phyloP scores from a whole-genome alignment of 2,797 vertebrate species.

The Tauraco hartlaubi region DNA sequence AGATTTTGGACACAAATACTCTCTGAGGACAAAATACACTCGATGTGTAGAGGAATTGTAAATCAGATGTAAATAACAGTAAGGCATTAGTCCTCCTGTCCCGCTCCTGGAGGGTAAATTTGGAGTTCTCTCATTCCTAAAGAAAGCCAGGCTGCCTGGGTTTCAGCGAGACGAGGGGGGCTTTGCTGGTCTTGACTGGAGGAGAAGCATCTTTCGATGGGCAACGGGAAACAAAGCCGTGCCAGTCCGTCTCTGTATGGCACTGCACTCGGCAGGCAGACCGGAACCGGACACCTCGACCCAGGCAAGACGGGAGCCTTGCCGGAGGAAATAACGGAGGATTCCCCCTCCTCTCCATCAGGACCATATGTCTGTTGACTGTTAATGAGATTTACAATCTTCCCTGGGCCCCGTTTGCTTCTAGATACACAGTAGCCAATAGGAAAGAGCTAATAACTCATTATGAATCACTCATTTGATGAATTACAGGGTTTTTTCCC shows the following conservation, averaged over 20 bases:
- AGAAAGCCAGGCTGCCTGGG: not conserved
- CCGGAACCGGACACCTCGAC: not conserved
- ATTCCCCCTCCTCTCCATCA: not conserved
- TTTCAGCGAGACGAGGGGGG: not conserved
- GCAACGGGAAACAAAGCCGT: not conserved
- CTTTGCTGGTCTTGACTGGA: not conserved
- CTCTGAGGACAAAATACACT: not conserved
- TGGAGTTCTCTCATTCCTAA: not conserved
- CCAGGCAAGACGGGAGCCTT: not conserved
- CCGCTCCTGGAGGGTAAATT: not conserved
- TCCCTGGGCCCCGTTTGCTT: not conserved
- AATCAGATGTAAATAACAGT: not conserved
- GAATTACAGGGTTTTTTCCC: not conserved
- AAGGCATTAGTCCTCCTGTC: not conserved
- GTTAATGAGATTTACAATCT: not conserved
- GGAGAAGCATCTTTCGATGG: not conserved
- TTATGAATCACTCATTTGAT: not conserved
- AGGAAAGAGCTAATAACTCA: not conserved
- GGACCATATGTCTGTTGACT: not conserved
- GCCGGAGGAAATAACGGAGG: not conserved
- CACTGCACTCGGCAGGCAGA: not conserved
- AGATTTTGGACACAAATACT: not conserved
- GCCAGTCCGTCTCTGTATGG: too few species aligned
- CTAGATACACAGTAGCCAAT: not conserved
- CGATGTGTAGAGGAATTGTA: not conserved